These are phyloP conservation scores for Pentalonia nigronervosa DNA, from an alignment of 1,140 invertebrate genomes.

Conservation along the genomic window DNA sequence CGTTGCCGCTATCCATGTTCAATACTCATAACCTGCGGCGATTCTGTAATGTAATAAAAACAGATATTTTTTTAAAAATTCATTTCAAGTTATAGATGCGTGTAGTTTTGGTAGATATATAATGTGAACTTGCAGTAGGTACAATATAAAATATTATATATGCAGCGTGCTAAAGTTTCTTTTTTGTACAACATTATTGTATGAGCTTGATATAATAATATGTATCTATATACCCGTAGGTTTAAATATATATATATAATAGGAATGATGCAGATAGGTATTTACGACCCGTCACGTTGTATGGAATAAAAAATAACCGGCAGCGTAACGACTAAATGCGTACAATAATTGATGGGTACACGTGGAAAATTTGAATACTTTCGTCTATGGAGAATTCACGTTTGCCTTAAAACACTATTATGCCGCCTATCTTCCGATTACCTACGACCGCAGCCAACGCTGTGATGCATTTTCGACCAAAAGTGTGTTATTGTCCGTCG, in stretches of 20 bases:
- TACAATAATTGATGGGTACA: conserved; percentile 47
- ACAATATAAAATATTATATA: background rate
- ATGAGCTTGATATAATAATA: background rate
- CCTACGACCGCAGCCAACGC: too few relatives aligned
- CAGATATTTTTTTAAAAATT: background rate
- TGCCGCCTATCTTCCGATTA: background rate
- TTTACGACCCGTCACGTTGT: background rate
- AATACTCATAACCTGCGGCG: conserved; percentile 42
- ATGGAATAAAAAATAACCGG: conserved; percentile 15
- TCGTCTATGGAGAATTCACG: conserved; percentile 13
- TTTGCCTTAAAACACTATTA: background rate
- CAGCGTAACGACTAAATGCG: background rate
- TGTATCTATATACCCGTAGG: background rate
- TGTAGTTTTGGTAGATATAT: background rate
- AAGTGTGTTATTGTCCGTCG: conserved; percentile 22
- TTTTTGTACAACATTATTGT: conserved; percentile 10
- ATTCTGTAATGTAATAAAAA: conserved; percentile 39
- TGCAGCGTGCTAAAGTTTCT: background rate
- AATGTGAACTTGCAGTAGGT: background rate
- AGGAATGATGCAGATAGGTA: background rate
- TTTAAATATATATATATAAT: background rate
- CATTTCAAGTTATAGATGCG: background rate
- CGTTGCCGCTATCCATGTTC: conserved; percentile 66
- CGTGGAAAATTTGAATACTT: conserved; percentile 48
- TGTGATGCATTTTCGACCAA: background rate